A percentile compares a stretch with the other conserved stretches of the same genome.
These are phyloP conservation scores for Lasioglossum leucozonium DNA, from an alignment of 2,888 invertebrate genomes.

Conservation along the genomic window DNA sequence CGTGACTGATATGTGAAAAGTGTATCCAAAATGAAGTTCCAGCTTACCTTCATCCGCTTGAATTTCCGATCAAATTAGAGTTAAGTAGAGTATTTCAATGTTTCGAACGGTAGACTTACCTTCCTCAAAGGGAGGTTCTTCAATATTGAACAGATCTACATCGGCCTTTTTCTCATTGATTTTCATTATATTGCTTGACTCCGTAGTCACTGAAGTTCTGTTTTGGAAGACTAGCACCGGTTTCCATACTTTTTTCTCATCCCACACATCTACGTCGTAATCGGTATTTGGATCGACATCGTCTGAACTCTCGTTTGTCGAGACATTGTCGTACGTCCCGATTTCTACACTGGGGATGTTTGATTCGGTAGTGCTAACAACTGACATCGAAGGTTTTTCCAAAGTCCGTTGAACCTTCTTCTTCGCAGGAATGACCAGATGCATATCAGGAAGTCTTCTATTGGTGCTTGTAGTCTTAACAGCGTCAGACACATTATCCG, in stretches of 20 bases:
- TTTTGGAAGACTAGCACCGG: conserved; percentile 75
- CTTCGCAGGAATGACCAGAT: background rate
- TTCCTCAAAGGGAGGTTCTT: conserved; percentile 70
- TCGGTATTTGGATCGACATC: conserved; percentile 23
- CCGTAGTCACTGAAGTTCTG: conserved; percentile 63
- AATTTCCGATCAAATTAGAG: background rate
- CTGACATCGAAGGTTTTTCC: background rate
- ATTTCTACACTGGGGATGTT: conserved; percentile 70
- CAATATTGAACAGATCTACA: conserved; percentile 74
- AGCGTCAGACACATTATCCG: background rate
- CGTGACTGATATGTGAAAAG: background rate
- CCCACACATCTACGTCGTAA: conserved; percentile 70
- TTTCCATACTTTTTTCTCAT: conserved; percentile 75
- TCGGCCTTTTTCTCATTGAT: conserved; percentile 72
- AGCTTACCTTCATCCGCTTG: conserved; percentile 29
- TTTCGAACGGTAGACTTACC: conserved; percentile 69
- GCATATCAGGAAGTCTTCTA: conserved; percentile 1
- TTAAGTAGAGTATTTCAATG: no score
- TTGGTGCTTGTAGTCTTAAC: background rate
- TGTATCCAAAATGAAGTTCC: background rate
- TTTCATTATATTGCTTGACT: conserved; percentile 77
- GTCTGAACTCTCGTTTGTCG: conserved; percentile 16
- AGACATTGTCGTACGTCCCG: conserved; percentile 52
- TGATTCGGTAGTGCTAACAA: conserved; percentile 19
- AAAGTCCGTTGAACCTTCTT: background rate